Percentiles rank a stretch among this genome's conserved stretches.
Evolutionary conservation across 2,888 invertebrate genomes (phyloP).

Genomic region (Ypsolopha sequella): DNA sequence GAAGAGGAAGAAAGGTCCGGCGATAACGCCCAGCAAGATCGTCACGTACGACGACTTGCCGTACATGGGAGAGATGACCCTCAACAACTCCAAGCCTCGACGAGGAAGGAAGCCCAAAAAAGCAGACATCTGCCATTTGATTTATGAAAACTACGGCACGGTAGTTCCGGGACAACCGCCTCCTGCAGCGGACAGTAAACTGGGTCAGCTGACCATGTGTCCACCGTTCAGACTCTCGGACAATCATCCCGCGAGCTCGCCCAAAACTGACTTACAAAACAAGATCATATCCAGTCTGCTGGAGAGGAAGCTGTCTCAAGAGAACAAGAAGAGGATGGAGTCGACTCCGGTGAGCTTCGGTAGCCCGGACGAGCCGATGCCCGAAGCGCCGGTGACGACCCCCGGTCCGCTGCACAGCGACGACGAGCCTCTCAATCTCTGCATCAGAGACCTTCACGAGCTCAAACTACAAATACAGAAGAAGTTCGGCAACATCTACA

Average conservation of each 20-base stretch:
- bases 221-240: slow-evolving; percentile 31
- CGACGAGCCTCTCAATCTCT: slow-evolving; percentile 87
- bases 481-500: slow-evolving; percentile 74
- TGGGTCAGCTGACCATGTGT: slow-evolving; percentile 26
- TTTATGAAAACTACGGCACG: slow-evolving; percentile 92
- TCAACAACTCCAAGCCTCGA: slow-evolving; percentile 88
- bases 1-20: slow-evolving; percentile 45
- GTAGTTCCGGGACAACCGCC: slow-evolving; percentile 83
- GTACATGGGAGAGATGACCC: slow-evolving; percentile 93
- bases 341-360: slow-evolving; percentile 40
- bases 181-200: slow-evolving; percentile 54
- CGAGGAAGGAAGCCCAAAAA: slow-evolving; percentile 92
- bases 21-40: slow-evolving; percentile 55
- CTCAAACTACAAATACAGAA: slow-evolving; percentile 74
- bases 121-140: slow-evolving; percentile 91
- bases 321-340: slow-evolving; percentile 64
- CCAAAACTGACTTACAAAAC: slow-evolving; percentile 76
- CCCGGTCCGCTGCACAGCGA: slow-evolving; percentile 42
- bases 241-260: slow-evolving; percentile 27
- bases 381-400: slow-evolving; percentile 40
- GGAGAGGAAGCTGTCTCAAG: slow-evolving; percentile 78
- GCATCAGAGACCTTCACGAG: slow-evolving; percentile 81
- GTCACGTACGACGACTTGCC: slow-evolving; percentile 87
- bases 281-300: slow-evolving; percentile 77
- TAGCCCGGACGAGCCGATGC: slow-evolving; percentile 47